Evolutionary conservation across 2,113 vertebrate genomes (phyloP), one percentile per base, ranked within the genome.

Genomic region (Zonotrichia leucophrys): DNA sequence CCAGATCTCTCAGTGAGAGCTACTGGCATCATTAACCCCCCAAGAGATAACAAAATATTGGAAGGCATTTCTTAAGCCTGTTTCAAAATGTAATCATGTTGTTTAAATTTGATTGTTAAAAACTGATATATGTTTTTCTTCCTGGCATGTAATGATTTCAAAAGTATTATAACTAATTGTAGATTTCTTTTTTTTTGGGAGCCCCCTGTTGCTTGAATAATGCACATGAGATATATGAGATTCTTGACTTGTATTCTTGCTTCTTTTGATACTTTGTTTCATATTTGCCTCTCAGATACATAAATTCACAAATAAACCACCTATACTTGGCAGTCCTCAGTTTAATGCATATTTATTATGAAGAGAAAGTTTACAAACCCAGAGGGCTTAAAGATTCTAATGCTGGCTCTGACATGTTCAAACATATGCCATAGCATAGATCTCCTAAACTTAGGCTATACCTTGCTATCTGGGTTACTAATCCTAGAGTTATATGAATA

Each of bases 361-460:
- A 95, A 96, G 64, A 95, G 69, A 90, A 95, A 94, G 83, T 93
- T 69, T 76, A 91, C 33, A 78, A 78, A 91, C 35, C 74, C n/a
- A n/a, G 47, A 92, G 59, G 87, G 44, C 80, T 97, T 83, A 87
- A 79, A 94, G 96, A 94, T 94, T 95, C 67, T 97, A 94, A 89
- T 41, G 12, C 27, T 93, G 58, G 59, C 50, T 90, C 79, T 96
- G 85, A 78, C 75, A 90, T 66, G 44, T 93, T 79, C 66, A 91
- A 72, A 97, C 59, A 96, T 59, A 89, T 8, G 17, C 56, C 77
- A 27, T 37, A 44, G 78, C 2, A 0, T 55, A 25, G 59, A 68
- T 81, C 89, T 90, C 66, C 84, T 83, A 60, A 89, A 87, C 20
- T 93, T 93, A 92, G 69, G 91, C 62, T 64, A 72, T 55, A 85